Base-by-base conservation (phyloP, 2,113 vertebrate species). In the Jacana jacana region DNA sequence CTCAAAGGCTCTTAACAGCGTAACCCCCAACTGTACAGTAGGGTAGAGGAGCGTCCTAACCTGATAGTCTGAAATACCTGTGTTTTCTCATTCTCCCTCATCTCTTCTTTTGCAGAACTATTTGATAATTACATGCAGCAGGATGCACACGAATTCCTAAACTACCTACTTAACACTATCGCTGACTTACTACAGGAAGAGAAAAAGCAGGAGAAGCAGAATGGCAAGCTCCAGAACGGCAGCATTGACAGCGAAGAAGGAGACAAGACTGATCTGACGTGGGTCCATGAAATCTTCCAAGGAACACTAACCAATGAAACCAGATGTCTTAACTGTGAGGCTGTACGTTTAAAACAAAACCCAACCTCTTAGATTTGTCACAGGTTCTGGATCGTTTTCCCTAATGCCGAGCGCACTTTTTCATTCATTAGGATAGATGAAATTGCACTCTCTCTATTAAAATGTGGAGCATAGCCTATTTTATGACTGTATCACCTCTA, bases 51-150 rank as follows among this genome's bases (percentile, higher is more conserved):
- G 22, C 46, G 3, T 31, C 23, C 11, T 12, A 25, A 25, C 9
- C 46, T 33, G 35, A 2, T 31, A 8, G 11, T 68, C 14, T 17
- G n/a, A 13, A 27, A 7, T 28, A 30, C 8, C 61, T 83, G 11
- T 5, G 6, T 54, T 2, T 76, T 71, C 23, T 86, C 25, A 68
- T 75, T 95, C 33, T 91, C 51, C 70, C 68, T 33, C 17, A 17
- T 76, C 68, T 94, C 48, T 85, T 92, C 46, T 61, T 89, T 93
- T 89, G 15, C 97, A 99, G 99, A 99, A 92, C 94, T 99, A 64
- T 99, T 99, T 95, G 99, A 99, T 95, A 99, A 99, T 98, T 99
- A 99, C 95, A 99, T 99, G 99, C 99, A 99, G 97, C 99, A 99
- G 96, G 99, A 99, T 71, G 99, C 99, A 30, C 99, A 99, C 5